phyloP scores from a whole-genome alignment of 2,888 invertebrate genomes.

The Congeria kusceri region DNA sequence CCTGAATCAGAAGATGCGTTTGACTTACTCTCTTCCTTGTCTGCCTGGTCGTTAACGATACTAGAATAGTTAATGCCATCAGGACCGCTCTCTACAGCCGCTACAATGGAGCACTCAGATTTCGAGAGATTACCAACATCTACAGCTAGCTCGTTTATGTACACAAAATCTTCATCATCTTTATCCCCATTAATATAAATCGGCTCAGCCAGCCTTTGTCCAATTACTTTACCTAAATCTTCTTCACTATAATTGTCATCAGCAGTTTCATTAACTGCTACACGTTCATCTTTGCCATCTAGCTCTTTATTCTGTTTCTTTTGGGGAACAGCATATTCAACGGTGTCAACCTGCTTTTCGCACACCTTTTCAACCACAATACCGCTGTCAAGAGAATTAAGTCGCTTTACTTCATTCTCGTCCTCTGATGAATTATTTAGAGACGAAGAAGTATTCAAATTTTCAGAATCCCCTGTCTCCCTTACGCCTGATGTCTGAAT shows the following conservation, averaged over 20 bases:
- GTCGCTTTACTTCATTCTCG: constrained; percentile 28
- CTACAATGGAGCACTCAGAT: constrained; percentile 1
- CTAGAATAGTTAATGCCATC: neutral
- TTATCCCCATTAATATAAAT: constrained; percentile 49
- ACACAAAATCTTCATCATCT: constrained; percentile 46
- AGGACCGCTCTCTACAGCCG: neutral
- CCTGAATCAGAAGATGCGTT: constrained; percentile 25
- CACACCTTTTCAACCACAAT: constrained; percentile 53
- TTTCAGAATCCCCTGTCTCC: neutral
- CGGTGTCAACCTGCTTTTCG: constrained; percentile 16
- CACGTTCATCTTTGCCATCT: neutral
- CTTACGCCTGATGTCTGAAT: neutral
- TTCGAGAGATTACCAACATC: constrained; percentile 31
- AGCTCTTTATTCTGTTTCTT: constrained; percentile 28
- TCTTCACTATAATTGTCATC: constrained; percentile 1
- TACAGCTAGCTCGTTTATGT: constrained; percentile 49
- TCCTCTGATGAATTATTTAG: neutral
- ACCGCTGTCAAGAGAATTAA: constrained; percentile 58
- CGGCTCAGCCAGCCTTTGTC: constrained; percentile 4
- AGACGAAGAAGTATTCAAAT: neutral
- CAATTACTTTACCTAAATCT: neutral
- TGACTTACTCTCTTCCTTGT: constrained; percentile 32
- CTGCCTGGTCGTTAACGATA: neutral
- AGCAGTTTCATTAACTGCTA: neutral
- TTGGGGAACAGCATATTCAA: constrained; percentile 46